phyloP scores from a whole-genome alignment of 2,888 invertebrate genomes.

The Crocallis elinguaria region DNA sequence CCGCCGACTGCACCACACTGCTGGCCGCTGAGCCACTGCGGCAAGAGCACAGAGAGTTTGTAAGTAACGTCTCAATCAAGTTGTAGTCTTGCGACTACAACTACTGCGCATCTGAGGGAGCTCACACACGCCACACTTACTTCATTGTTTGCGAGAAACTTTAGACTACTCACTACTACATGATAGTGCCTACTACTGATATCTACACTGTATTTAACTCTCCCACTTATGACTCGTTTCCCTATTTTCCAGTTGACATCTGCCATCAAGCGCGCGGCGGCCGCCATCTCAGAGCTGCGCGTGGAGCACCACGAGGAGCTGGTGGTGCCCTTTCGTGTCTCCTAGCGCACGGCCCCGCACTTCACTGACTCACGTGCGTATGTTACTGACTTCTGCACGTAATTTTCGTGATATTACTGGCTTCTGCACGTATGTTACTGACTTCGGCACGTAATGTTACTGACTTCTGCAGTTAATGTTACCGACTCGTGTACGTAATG shows the following conservation, averaged over 20 bases:
- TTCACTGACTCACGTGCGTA: slow-evolving; percentile 5
- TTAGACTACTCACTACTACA: no score
- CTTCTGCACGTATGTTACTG: not conserved
- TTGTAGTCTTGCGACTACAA: no score
- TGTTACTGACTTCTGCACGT: not conserved
- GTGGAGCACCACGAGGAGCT: slow-evolving; percentile 95
- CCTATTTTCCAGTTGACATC: slow-evolving; percentile 86
- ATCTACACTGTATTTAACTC: not conserved
- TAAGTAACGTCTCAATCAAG: slow-evolving; percentile 78
- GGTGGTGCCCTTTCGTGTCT: slow-evolving; percentile 94
- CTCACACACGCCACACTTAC: no score
- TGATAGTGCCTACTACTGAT: no score
- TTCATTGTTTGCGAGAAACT: no score
- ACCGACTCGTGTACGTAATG: not conserved
- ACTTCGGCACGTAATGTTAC: not conserved
- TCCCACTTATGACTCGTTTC: not conserved
- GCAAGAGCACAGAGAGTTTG: slow-evolving; percentile 88
- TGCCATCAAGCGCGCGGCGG: slow-evolving; percentile 88
- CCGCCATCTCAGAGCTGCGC: slow-evolving; percentile 91
- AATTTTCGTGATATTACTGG: not conserved
- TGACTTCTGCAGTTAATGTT: not conserved
- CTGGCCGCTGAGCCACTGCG: slow-evolving; percentile 86
- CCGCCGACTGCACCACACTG: slow-evolving; percentile 86
- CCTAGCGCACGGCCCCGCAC: slow-evolving; percentile 71
- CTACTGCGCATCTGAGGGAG: no score